Evolutionary conservation across 2,113 vertebrate species (phyloP).

Genomic region (Nesoenas mayeri): DNA sequence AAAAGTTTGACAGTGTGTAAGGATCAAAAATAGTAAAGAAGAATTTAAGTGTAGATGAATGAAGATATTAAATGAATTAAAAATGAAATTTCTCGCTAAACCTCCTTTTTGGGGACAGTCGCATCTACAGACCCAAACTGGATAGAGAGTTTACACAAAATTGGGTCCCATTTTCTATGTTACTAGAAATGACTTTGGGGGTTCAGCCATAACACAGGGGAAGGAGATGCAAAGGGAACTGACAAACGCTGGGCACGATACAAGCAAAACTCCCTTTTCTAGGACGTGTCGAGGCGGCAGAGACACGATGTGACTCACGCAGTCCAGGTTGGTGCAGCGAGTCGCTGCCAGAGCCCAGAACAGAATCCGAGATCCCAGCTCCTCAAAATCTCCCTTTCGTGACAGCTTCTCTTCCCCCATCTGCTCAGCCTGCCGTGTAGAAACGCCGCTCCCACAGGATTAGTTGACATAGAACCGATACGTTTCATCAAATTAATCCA

Average conservation of each 20-base stretch:
- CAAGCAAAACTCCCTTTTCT: neutral
- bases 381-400: neutral
- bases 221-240: neutral
- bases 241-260: neutral
- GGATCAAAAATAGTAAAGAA: neutral
- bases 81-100: neutral
- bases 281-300: constrained; percentile 27
- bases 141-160: neutral
- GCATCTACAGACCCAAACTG: neutral
- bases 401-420: constrained; percentile 1
- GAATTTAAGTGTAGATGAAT: neutral
- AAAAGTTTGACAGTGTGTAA: neutral
- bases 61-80: neutral
- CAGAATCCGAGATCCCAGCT: neutral
- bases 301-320: neutral
- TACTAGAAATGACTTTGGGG: neutral
- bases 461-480: neutral
- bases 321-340: neutral
- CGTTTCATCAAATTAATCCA: neutral
- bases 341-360: constrained; percentile 5
- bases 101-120: neutral
- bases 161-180: neutral
- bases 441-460: neutral
- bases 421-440: neutral
- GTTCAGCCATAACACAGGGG: neutral